A percentile compares a stretch with the other conserved stretches of the same genome.
These are phyloP conservation scores for Bibio marci DNA, from an alignment of 2,888 invertebrate genomes.

Conservation along the genomic window DNA sequence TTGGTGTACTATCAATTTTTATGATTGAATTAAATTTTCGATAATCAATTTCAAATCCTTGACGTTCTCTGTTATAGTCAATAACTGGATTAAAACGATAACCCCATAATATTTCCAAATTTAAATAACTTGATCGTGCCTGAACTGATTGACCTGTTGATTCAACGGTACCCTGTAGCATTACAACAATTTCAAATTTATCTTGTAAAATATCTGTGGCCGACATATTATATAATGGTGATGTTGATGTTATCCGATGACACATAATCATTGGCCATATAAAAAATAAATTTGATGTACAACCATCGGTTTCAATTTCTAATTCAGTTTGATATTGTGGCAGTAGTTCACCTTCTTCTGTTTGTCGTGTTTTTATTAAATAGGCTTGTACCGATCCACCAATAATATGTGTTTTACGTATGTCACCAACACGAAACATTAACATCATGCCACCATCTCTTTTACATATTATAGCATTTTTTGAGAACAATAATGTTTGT, in stretches of 20 bases:
- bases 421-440: constrained; percentile 87
- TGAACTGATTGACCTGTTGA: constrained; percentile 73
- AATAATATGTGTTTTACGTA: constrained; percentile 87
- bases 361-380: constrained; percentile 60
- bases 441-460: constrained; percentile 72
- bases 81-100: constrained; percentile 70
- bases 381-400: constrained; percentile 78
- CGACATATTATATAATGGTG: constrained; percentile 78
- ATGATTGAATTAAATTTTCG: constrained; percentile 70
- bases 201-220: constrained; percentile 71
- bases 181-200: constrained; percentile 72
- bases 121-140: constrained; percentile 64
- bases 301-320: constrained; percentile 58
- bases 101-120: constrained; percentile 67
- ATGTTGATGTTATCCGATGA: constrained; percentile 69
- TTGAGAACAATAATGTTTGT: constrained; percentile 84
- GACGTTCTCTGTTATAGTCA: constrained; percentile 46
- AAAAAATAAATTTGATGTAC: constrained; percentile 77
- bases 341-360: constrained; percentile 65
- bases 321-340: constrained; percentile 71
- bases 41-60: constrained; percentile 73
- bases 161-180: constrained; percentile 79
- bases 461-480: constrained; percentile 72
- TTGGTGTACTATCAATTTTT: constrained; percentile 60
- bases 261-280: constrained; percentile 93